Evolutionary conservation across 1,140 invertebrate species (phyloP), one percentile per base, ranked within the genome.

Genomic region (Halictus rubicundus): DNA sequence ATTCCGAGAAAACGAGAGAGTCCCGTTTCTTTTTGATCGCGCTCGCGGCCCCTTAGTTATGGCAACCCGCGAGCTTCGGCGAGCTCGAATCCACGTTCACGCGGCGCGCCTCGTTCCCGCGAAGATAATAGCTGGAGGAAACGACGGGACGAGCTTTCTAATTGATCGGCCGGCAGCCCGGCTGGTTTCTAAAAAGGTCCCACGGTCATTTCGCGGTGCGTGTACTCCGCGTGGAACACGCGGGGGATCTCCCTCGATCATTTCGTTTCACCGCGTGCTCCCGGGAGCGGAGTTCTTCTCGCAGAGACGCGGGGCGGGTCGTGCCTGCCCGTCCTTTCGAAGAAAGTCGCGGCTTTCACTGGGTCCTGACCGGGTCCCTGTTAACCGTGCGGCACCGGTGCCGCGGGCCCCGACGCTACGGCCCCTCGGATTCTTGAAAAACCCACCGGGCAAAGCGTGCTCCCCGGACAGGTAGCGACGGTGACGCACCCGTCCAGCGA

Each of bases 171-270:
- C 84, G 84, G 19, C 49, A 19, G 42, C 19, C 19, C 8, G 60
- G 63, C 49, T 54, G 49, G 75, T 86, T 87, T 86, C 84, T 81
- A 86, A 87, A 86, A 86, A 86, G 54, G 79, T 87, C 81, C 54
- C 84, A 86, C 84, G 84, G 71, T 86, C 68, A 89, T 90, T 84
- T 88, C 87, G 61, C 90, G 88, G 82, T 81, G 86, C 81, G 87
- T 87, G 54, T 57, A n/a, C 63, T 64, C 61, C 70, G 76, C 70
- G 76, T 39, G 70, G 39, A 66, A 74, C 77, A 65, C 69, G 32
- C 32, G 32, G 69, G 32, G 69, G 16, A 54, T 21, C 16, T 16
- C 16, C 21, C 49, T 32, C 32, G 32, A 32, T 32, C 32, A 32
- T 32, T 16, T 54, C 54, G 54, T 57, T 57, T 52, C 49, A 52